These are phyloP conservation scores for Poecile montanus DNA, from an alignment of 2,797 vertebrate genomes.

Conservation along the genomic window DNA sequence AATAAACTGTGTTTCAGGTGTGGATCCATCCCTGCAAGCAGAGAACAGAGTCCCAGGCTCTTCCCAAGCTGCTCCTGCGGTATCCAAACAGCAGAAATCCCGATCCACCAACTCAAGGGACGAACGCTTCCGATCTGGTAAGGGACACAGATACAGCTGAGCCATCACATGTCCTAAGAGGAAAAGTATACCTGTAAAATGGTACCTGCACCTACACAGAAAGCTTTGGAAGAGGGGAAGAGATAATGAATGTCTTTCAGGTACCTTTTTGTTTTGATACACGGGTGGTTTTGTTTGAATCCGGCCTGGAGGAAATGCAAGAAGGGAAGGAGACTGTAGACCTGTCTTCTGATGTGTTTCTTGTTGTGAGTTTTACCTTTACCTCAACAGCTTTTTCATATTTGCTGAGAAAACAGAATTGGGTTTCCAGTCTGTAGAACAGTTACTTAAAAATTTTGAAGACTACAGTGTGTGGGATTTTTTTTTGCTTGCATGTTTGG, in stretches of 20 bases:
- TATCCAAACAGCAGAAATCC: slow-evolving; percentile 85
- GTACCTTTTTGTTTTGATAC: not conserved
- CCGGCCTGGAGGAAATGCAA: not conserved
- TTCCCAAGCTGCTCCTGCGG: slow-evolving; percentile 74
- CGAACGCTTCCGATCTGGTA: slow-evolving; percentile 96
- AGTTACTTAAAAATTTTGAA: not conserved
- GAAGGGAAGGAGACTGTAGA: not conserved
- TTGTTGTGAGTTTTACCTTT: not conserved
- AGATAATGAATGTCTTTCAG: not conserved
- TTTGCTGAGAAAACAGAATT: not conserved
- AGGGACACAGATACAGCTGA: not conserved
- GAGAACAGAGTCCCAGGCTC: slow-evolving; percentile 84
- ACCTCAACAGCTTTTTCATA: not conserved
- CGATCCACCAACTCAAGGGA: slow-evolving; percentile 87
- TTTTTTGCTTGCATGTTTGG: not conserved
- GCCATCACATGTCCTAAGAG: not conserved
- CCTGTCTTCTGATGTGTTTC: not conserved
- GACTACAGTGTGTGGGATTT: rapidly evolving
- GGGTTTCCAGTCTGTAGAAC: not conserved
- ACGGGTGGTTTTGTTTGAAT: not conserved
- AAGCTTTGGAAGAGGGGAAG: not conserved
- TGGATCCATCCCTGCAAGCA: slow-evolving; percentile 89
- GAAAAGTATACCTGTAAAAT: not conserved
- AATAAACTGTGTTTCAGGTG: slow-evolving; percentile 78
- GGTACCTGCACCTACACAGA: not conserved